Conservation (phyloP, 1,140 invertebrate species). For the Prorops nasuta region DNA sequence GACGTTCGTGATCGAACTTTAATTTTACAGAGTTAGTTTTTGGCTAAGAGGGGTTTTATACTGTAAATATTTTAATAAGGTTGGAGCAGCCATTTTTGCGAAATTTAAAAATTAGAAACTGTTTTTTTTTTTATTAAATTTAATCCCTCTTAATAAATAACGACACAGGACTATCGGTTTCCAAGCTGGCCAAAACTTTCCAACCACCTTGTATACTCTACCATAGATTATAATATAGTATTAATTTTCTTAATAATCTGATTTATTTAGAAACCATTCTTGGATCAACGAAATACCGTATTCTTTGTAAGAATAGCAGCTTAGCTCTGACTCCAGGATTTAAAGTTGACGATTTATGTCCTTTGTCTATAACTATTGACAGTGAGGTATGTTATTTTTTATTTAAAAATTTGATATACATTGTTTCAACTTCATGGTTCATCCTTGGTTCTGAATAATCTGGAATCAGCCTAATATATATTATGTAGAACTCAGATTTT, state of each 20-base stretch:
- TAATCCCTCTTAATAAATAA: too few species aligned
- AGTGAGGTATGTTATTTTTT: constrained; percentile 55
- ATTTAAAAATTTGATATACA: too few species aligned
- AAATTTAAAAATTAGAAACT: too few species aligned
- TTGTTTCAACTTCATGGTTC: too few species aligned
- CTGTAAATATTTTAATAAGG: too few species aligned
- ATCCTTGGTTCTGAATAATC: constrained; percentile 7
- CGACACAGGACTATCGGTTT: too few species aligned
- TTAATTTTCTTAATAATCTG: background rate
- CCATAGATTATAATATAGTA: constrained; percentile 1
- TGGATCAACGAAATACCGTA: constrained; percentile 42
- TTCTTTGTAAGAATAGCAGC: constrained; percentile 62
- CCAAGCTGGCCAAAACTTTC: too few species aligned
- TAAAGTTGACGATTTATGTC: constrained; percentile 57
- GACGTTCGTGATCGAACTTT: too few species aligned
- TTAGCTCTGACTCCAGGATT: constrained; percentile 55
- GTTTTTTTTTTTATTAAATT: too few species aligned
- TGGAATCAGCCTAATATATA: constrained; percentile 26
- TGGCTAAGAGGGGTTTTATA: too few species aligned
- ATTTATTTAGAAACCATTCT: constrained; percentile 5
- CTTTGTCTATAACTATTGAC: constrained; percentile 60
- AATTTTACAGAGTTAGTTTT: too few species aligned
- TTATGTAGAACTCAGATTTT: constrained; percentile 3
- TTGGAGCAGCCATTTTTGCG: too few species aligned
- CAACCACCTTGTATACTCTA: background rate